Conservation (phyloP, 2,888 invertebrate genomes). For the Drosophila vallismaia region DNA sequence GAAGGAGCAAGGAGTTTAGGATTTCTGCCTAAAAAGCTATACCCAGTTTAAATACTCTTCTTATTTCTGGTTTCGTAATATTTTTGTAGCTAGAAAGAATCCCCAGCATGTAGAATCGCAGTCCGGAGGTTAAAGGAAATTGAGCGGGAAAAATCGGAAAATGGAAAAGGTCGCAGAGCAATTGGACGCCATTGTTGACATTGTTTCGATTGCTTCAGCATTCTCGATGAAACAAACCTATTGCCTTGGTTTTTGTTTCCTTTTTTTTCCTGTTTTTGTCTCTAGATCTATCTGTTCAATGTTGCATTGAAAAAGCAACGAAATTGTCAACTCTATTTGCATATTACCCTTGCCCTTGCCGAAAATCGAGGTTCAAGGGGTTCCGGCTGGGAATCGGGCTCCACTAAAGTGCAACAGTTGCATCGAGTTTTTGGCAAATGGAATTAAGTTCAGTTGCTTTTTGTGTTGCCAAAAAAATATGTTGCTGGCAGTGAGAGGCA, state of each 20-base stretch:
- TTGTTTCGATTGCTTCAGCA: slow-evolving; percentile 24
- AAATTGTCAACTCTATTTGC: not conserved
- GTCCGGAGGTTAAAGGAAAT: slow-evolving; percentile 6
- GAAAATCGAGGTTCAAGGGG: too few species aligned
- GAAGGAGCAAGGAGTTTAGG: too few species aligned
- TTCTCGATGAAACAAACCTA: slow-evolving; percentile 2
- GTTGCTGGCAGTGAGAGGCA: not conserved
- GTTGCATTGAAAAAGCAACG: not conserved
- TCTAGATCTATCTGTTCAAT: not conserved
- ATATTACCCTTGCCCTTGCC: not conserved
- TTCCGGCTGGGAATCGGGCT: too few species aligned
- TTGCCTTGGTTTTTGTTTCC: slow-evolving; percentile 1
- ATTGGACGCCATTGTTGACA: slow-evolving; percentile 37
- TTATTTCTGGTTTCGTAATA: too few species aligned
- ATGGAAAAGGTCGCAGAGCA: not conserved
- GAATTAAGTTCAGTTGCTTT: slow-evolving; percentile 42
- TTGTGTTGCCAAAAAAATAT: slow-evolving; percentile 30
- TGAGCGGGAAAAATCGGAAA: not conserved
- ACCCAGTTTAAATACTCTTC: too few species aligned
- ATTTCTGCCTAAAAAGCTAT: too few species aligned
- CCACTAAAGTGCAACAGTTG: slow-evolving; percentile 46
- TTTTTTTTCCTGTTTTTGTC: not conserved
- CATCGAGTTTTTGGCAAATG: slow-evolving; percentile 22
- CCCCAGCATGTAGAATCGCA: too few species aligned
- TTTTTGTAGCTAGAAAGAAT: too few species aligned